These are phyloP conservation scores for Sebastes matsubarae DNA, from an alignment of 2,797 vertebrate species.

Conservation along the genomic window DNA sequence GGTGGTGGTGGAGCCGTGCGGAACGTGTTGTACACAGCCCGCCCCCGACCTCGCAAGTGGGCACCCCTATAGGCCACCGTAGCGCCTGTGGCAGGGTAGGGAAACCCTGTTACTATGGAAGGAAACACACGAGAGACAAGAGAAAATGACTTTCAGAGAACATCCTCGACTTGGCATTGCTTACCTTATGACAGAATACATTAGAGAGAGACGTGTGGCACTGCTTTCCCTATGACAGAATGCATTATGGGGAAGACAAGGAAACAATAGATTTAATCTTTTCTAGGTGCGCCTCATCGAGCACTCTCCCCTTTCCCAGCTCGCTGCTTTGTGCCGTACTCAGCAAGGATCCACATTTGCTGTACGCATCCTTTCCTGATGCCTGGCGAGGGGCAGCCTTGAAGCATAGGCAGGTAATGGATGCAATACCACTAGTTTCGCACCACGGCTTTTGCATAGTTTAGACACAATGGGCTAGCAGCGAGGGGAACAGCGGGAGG, in stretches of 20 bases:
- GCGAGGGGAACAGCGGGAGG: slow-evolving; percentile 28
- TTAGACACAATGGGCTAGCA: slow-evolving; percentile 58
- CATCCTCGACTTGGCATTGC: slow-evolving; percentile 72
- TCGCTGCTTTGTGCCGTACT: slow-evolving; percentile 74
- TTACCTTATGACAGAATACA: slow-evolving; percentile 79
- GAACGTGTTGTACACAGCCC: slow-evolving; percentile 94
- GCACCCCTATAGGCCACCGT: slow-evolving; percentile 93
- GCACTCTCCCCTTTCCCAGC: slow-evolving; percentile 64
- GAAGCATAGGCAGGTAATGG: slow-evolving; percentile 74
- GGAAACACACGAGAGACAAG: slow-evolving; percentile 39
- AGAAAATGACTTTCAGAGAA: slow-evolving; percentile 65
- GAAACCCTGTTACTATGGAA: slow-evolving; percentile 91
- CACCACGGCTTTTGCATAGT: slow-evolving; percentile 66
- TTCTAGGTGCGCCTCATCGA: slow-evolving; percentile 77
- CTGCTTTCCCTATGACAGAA: slow-evolving; percentile 77
- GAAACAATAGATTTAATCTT: slow-evolving; percentile 82
- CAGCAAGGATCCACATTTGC: slow-evolving; percentile 80
- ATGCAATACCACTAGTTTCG: slow-evolving; percentile 76
- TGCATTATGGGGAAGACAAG: slow-evolving; percentile 76
- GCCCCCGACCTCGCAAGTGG: slow-evolving; percentile 92
- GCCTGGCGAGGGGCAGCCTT: slow-evolving; percentile 72
- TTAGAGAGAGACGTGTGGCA: slow-evolving; percentile 73
- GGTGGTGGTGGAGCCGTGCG: slow-evolving; percentile 92
- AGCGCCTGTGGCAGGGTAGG: slow-evolving; percentile 90
- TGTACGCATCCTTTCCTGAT: slow-evolving; percentile 65